Percentiles rank a stretch among this genome's conserved stretches.
Conservation (phyloP, 1,140 invertebrate genomes). For the Penaeus indicus region DNA sequence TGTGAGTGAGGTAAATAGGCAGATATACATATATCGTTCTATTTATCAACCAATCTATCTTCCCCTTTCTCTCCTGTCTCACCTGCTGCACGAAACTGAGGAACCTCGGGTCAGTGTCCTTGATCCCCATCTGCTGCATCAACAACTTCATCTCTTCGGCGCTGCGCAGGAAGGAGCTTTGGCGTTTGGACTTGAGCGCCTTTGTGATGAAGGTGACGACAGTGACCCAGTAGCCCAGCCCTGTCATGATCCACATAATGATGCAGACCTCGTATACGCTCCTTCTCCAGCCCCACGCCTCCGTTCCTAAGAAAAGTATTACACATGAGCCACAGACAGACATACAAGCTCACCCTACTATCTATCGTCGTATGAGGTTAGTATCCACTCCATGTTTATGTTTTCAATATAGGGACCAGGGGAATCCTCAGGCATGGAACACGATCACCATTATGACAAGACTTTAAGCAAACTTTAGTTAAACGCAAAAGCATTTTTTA, state of each 20-base stretch:
- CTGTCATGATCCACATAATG: conserved; percentile 89
- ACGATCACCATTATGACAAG: no score
- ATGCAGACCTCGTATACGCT: conserved; percentile 82
- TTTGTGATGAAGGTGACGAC: conserved; percentile 88
- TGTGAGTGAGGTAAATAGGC: no score
- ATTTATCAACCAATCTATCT: no score
- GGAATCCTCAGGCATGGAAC: no score
- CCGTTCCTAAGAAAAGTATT: neutral
- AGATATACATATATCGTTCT: neutral
- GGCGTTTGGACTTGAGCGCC: conserved; percentile 72
- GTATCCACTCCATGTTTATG: no score
- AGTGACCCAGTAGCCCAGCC: conserved; percentile 91
- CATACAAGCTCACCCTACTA: neutral
- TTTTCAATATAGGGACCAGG: no score
- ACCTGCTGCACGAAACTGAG: conserved; percentile 64
- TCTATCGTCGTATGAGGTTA: no score
- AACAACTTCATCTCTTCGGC: conserved; percentile 60
- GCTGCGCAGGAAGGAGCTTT: conserved; percentile 49
- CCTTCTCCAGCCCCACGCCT: conserved; percentile 67
- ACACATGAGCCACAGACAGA: neutral
- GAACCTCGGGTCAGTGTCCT: conserved; percentile 60
- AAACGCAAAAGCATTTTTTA: no score
- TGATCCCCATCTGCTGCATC: conserved; percentile 55
- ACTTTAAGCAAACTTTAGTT: no score
- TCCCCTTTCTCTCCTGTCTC: neutral